Conservation (phyloP, 2,797 vertebrate species). For the Mus spretus region DNA sequence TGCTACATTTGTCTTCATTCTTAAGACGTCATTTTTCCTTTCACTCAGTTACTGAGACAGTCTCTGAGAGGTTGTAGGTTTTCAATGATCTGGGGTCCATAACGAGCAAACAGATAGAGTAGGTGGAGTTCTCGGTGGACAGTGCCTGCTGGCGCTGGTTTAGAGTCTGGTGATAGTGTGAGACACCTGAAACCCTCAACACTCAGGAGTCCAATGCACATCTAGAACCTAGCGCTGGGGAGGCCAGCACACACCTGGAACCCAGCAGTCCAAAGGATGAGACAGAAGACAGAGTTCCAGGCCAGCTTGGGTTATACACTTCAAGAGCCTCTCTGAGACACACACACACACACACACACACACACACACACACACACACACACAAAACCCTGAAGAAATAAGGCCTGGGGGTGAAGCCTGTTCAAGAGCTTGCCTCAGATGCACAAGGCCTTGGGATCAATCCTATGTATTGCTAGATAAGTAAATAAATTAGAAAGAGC, state of each 20-base stretch:
- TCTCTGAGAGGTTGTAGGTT: not conserved
- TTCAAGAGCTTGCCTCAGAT: not conserved
- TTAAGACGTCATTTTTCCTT: not conserved
- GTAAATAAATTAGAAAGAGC: not conserved
- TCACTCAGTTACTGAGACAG: not conserved
- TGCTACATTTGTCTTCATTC: not conserved
- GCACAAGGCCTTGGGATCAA: not conserved
- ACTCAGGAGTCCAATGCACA: too few species aligned
- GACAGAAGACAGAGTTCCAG: too few species aligned
- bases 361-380: too few species aligned
- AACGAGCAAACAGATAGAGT: not conserved
- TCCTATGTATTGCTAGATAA: not conserved
- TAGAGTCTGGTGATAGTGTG: not conserved
- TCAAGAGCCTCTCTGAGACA: too few species aligned
- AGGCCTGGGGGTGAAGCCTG: not conserved
- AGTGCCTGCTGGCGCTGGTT: not conserved
- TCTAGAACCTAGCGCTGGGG: not conserved
- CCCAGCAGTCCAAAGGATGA: too few species aligned
- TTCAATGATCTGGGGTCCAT: not conserved
- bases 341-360: too few species aligned
- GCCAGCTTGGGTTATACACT: too few species aligned
- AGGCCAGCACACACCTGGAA: too few species aligned
- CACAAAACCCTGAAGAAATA: not conserved
- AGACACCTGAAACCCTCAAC: not conserved
- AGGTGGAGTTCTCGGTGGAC: not conserved